phyloP scores from a whole-genome alignment of 1,140 invertebrate species.

The Hylaeus anthracinus region DNA sequence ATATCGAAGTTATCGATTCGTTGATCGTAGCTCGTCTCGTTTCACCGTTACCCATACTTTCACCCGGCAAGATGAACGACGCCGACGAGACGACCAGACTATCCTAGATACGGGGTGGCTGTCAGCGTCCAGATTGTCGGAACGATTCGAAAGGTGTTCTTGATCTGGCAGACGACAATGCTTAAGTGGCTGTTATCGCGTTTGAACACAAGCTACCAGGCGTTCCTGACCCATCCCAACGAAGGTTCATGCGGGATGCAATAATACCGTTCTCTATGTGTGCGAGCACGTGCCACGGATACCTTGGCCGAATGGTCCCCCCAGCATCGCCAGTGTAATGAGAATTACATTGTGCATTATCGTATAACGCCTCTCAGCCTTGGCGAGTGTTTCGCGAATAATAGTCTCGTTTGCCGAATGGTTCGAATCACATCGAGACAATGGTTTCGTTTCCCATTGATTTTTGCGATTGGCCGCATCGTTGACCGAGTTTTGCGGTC shows the following conservation, averaged over 20 bases:
- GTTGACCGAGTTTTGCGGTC: background rate
- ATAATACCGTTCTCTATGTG: constrained; percentile 49
- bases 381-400: constrained; percentile 30
- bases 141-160: constrained; percentile 44
- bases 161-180: constrained; percentile 55
- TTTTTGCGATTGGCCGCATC: background rate
- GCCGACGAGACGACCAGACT: background rate
- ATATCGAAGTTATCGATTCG: background rate
- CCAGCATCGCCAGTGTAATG: constrained; percentile 25
- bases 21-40: background rate
- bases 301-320: constrained; percentile 13
- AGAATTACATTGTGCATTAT: constrained; percentile 62
- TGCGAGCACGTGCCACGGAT: constrained; percentile 38
- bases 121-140: constrained; percentile 21
- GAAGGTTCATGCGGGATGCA: constrained; percentile 49
- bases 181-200: constrained; percentile 65
- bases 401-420: constrained; percentile 14
- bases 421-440: background rate
- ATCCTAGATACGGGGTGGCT: background rate
- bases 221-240: constrained; percentile 58
- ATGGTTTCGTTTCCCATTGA: background rate
- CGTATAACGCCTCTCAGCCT: constrained; percentile 38
- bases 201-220: constrained; percentile 54
- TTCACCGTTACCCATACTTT: background rate
- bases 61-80: background rate